Percentiles rank a stretch among this genome's conserved stretches.
Evolutionary conservation across 2,888 invertebrate genomes (phyloP).

Genomic region (Meteorus cinctellus): DNA sequence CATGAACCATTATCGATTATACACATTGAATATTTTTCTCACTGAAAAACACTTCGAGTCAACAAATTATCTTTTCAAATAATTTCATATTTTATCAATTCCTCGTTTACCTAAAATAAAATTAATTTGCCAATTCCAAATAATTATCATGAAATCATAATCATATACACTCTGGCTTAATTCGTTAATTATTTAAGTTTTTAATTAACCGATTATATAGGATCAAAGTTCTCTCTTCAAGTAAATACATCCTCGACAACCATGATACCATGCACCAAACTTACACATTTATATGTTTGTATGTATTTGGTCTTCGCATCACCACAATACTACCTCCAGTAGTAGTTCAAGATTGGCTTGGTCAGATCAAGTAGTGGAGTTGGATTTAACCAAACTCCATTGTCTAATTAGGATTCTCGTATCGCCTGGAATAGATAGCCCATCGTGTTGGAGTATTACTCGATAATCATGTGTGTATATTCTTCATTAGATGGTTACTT

Average conservation of each 20-base stretch:
- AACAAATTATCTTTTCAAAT: too few species aligned
- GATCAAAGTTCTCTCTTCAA: neutral
- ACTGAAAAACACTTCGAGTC: too few species aligned
- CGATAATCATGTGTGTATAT: slow-evolving; percentile 11
- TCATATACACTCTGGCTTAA: neutral
- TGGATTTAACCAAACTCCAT: slow-evolving; percentile 11
- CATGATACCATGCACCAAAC: neutral
- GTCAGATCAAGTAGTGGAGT: slow-evolving; percentile 25
- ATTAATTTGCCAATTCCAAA: too few species aligned
- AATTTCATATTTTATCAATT: too few species aligned
- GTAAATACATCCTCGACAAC: neutral
- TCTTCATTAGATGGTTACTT: neutral
- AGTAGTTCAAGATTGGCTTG: slow-evolving; percentile 36
- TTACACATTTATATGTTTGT: neutral
- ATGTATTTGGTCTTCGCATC: neutral
- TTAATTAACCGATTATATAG: slow-evolving; percentile 5
- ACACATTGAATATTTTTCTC: too few species aligned
- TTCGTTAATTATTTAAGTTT: neutral
- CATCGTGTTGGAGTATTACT: neutral
- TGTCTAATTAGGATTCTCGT: slow-evolving; percentile 31
- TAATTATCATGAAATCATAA: too few species aligned
- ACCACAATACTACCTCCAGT: neutral
- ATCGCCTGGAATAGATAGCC: slow-evolving; percentile 11
- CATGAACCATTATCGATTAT: too few species aligned
- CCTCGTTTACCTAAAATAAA: too few species aligned